Percentiles rank a stretch among this genome's conserved stretches.
Conservation (phyloP, 2,797 vertebrate species). For the Takifugu ocellatus region DNA sequence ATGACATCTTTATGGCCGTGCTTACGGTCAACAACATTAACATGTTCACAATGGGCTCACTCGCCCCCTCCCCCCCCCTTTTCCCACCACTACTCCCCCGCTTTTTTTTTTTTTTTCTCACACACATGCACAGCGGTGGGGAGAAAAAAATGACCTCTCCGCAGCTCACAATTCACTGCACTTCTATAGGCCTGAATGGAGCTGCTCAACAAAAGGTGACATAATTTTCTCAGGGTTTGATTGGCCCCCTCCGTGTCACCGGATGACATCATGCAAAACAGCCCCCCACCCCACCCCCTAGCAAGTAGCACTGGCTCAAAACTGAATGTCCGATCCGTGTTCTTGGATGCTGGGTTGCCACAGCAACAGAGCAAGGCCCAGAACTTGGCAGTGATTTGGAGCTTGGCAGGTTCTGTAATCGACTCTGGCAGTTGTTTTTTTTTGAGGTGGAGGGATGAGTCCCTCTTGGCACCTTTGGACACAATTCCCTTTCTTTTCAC, state of each 20-base stretch:
- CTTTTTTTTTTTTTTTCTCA: conserved; percentile 43
- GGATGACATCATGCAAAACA: conserved; percentile 79
- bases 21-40: conserved; percentile 77
- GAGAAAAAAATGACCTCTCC: conserved; percentile 75
- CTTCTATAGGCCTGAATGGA: conserved; percentile 88
- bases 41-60: conserved; percentile 77
- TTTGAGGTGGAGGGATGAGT: conserved; percentile 34
- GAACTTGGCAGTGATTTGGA: conserved; percentile 72
- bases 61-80: conserved; percentile 26
- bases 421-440: conserved; percentile 61
- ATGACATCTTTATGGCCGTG: conserved; percentile 85
- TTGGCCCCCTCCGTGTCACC: conserved; percentile 77
- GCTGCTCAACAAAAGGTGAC: conserved; percentile 84
- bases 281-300: conserved; percentile 28
- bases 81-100: too few species aligned
- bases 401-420: conserved; percentile 72
- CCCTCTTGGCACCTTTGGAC: too few species aligned
- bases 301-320: conserved; percentile 39
- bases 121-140: conserved; percentile 59
- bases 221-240: conserved; percentile 81
- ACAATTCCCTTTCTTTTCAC: too few species aligned
- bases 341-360: conserved; percentile 82
- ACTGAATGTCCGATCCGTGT: conserved; percentile 34
- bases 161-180: conserved; percentile 84
- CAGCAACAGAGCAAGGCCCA: conserved; percentile 73